Base-by-base conservation (phyloP, 2,888 invertebrate species). In the Drosophila buzzatii region DNA sequence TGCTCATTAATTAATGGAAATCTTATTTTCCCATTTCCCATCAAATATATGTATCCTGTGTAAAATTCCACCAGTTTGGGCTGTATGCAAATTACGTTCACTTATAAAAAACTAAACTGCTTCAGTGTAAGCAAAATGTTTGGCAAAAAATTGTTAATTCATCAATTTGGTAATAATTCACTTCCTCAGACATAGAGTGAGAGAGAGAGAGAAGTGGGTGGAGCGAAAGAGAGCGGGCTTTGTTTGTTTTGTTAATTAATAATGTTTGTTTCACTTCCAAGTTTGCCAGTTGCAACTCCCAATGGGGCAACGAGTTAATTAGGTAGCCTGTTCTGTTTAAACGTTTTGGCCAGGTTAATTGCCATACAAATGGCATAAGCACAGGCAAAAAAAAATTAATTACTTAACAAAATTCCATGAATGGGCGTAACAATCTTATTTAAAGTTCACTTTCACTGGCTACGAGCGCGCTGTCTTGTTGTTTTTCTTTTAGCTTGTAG, bases 371-470 rank as follows among this genome's bases (percentile, higher is more conserved):
- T 56, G 56, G 35, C 56, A 60, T 35, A 55, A 61, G 53, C 39
- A 44, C 60, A 53, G 39, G 35, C 44, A 3, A 31, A 20, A 37
- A 20, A 37, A 61, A 27, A 27, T 2, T 2, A 23, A 23, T 44
- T 59, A 42, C 57, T 57, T 70, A 70, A 63, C 80, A 37, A 53
- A 52, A 57, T 66, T 57, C 57, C 60, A 66, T 57, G 60, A 76
- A 75, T 56, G 76, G 49, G 35, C 55, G 55, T 60, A 70, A 60
- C 69, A 75, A 56, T 61, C 39, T 59, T 52, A 44, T 55, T 56
- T 63, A 27, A 63, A 73, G 57, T 78, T 81, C 81, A 81, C 81
- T 81, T 79, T 79, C 79, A 81, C 81, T 73, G 45, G 44, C 33
- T 31, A 31, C 31, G 31, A 31, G 37, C 37, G 37, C 37, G 37